Evolutionary conservation across 2,888 invertebrate species (phyloP).

Genomic region (Drosophila tanythrix): DNA sequence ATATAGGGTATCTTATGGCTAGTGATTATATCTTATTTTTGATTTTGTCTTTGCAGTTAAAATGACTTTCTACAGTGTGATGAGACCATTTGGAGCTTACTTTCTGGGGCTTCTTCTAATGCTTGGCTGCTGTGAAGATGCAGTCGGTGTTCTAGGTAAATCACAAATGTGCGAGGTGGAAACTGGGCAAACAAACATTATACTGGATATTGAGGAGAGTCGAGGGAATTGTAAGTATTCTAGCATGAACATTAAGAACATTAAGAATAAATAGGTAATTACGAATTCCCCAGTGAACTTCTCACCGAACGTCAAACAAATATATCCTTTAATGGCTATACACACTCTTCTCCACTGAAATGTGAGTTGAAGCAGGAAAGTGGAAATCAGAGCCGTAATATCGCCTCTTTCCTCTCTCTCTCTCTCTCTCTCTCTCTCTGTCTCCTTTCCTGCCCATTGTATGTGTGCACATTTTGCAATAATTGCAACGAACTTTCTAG

Average conservation of each 20-base stretch:
- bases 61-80: constrained; percentile 48
- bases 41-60: constrained; percentile 35
- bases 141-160: constrained; percentile 82
- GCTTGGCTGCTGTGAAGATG: constrained; percentile 65
- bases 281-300: constrained; percentile 2
- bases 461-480: constrained; percentile 44
- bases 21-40: neutral
- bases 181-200: constrained; percentile 94
- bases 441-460: neutral
- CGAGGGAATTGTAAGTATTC: constrained; percentile 91
- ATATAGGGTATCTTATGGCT: neutral
- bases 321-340: constrained; percentile 13
- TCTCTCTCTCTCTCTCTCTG: neutral
- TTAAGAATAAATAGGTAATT: neutral
- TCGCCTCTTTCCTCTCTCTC: constrained; percentile 20
- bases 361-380: constrained; percentile 33
- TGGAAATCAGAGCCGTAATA: constrained; percentile 49
- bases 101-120: constrained; percentile 62
- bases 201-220: constrained; percentile 95
- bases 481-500: constrained; percentile 59
- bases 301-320: neutral
- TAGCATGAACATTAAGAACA: neutral
- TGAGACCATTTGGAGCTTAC: constrained; percentile 39
- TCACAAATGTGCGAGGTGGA: constrained; percentile 91
- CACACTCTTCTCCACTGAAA: constrained; percentile 1